Percentiles rank a stretch among this genome's conserved stretches.
Conservation (phyloP, 2,113 vertebrate species). For the Melanerpes aurifrons region DNA sequence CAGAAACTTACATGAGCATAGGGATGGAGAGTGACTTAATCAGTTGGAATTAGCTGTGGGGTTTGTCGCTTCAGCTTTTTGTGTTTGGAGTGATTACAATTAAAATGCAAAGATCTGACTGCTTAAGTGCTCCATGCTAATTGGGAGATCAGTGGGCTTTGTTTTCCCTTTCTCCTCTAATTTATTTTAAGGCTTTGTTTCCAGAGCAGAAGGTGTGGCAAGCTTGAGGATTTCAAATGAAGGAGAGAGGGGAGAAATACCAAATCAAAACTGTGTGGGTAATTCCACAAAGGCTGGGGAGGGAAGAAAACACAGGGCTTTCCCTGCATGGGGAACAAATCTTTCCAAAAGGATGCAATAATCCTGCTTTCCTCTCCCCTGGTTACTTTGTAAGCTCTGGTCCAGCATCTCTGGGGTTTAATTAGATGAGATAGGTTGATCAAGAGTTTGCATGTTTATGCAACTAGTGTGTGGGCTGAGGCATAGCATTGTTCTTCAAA, state of each 20-base stretch:
- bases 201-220: neutral
- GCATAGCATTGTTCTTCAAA: neutral
- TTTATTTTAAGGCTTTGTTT: slow-evolving; percentile 39
- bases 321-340: neutral
- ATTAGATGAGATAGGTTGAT: neutral
- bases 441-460: neutral
- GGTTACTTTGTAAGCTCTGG: neutral
- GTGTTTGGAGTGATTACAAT: slow-evolving; percentile 40
- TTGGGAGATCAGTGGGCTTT: neutral
- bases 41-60: slow-evolving; percentile 37
- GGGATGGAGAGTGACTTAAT: slow-evolving; percentile 25
- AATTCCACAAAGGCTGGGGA: neutral
- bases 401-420: neutral
- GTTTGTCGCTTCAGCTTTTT: slow-evolving; percentile 49
- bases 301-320: neutral
- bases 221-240: neutral
- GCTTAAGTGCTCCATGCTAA: neutral
- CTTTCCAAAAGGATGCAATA: neutral
- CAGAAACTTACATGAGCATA: neutral
- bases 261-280: neutral
- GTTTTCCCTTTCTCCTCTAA: slow-evolving; percentile 31
- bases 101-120: slow-evolving; percentile 49
- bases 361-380: neutral
- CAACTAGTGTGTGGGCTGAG: neutral
- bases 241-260: neutral